Base-by-base conservation (phyloP, 2,113 vertebrate species). In the Elgaria multicarinata region DNA sequence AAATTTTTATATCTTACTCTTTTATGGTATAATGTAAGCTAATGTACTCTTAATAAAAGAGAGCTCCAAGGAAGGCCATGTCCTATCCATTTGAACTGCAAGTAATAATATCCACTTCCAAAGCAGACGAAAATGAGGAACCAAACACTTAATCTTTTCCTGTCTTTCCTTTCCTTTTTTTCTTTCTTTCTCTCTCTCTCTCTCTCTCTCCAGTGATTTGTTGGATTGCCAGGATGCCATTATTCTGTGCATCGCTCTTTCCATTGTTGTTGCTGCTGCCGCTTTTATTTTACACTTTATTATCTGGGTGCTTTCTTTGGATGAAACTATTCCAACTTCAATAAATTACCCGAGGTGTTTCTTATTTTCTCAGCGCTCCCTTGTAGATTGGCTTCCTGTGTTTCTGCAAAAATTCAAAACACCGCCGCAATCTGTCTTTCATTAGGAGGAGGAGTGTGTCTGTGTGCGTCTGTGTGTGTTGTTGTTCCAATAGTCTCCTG, bases 251-350 rank as follows among this genome's bases (percentile, higher is more conserved):
- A 82, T 93, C 82, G 66, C 62, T 33, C 82, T 91, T 90, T 55
- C 44, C 75, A 90, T 91, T 86, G 72, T 67, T 83, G 71, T 12
- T 53, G 42, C 88, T 87, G 69, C 77, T 53, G 66, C 50, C 88
- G 46, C 58, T 77, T 67, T 58, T 87, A 77, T 93, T 94, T 94
- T 85, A 64, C 87, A 86, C 88, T 94, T 90, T 31, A 53, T 92
- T 93, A 83, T 91, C 90, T 86, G 89, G 0, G 50, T n/a, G 44
- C 9, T 85, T 89, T 93, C 53, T 91, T 55, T 91, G 88, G 82
- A 78, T 0, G 0, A 87, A 93, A 95, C 94, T 18, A 88, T 86
- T 78, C 86, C 88, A 36, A 24, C 80, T 67, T 91, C 71, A 39
- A 28, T 69, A 91, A 90, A 86, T 86, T 74, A 50, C 92, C 46